phyloP scores from a whole-genome alignment of 2,113 vertebrate genomes.

The Nesoenas mayeri region DNA sequence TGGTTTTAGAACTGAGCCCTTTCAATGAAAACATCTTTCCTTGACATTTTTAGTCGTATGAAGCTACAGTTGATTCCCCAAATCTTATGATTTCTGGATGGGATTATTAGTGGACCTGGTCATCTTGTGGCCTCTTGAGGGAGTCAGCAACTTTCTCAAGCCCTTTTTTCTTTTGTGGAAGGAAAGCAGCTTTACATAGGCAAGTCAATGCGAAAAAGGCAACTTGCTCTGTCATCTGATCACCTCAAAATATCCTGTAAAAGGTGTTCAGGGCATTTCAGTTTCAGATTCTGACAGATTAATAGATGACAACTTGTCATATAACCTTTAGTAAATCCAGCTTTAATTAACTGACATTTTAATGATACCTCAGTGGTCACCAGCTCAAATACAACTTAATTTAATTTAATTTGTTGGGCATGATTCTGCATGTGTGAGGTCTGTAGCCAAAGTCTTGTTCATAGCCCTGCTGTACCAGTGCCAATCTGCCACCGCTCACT shows the following conservation, averaged over 20 bases:
- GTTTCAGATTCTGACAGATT: neutral
- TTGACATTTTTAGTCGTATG: neutral
- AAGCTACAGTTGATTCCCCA: neutral
- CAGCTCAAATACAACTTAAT: neutral
- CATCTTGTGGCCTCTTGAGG: neutral
- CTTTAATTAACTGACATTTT: conserved; percentile 8
- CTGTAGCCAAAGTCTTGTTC: neutral
- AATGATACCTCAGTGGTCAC: neutral
- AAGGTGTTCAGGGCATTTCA: neutral
- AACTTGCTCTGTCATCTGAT: neutral
- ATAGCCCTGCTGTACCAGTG: neutral
- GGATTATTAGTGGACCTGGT: neutral
- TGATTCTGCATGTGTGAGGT: neutral
- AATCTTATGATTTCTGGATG: neutral
- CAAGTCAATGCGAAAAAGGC: neutral
- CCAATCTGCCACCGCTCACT: neutral
- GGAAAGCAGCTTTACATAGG: neutral
- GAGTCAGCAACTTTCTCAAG: neutral
- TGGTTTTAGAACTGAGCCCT: neutral
- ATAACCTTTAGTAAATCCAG: neutral
- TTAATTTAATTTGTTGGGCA: conserved; percentile 22
- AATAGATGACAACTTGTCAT: neutral
- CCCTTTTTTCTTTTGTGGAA: neutral
- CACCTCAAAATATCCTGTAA: neutral
- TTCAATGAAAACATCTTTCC: neutral